Conservation (phyloP, 2,888 invertebrate genomes). For the Drosophila kanekoi region DNA sequence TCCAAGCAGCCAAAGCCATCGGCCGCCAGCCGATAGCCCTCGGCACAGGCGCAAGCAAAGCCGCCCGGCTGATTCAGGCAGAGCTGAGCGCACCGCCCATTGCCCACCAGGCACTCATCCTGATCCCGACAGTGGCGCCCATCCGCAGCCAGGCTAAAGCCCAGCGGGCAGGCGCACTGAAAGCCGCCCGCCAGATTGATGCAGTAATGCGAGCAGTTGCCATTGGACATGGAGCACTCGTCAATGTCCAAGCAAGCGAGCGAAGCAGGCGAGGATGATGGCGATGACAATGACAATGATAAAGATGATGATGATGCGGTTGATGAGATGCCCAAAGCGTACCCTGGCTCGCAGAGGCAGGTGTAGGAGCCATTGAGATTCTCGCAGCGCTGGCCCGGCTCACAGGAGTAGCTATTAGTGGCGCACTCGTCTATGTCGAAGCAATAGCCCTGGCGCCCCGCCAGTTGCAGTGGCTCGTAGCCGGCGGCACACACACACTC, state of each 20-base stretch:
- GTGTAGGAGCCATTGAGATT: constrained; percentile 84
- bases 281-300: constrained; percentile 28
- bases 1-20: constrained; percentile 85
- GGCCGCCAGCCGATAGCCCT: constrained; percentile 83
- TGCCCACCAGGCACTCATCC: constrained; percentile 85
- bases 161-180: constrained; percentile 86
- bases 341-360: constrained; percentile 85
- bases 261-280: constrained; percentile 45
- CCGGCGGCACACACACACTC: constrained; percentile 86
- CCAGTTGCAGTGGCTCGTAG: constrained; percentile 72
- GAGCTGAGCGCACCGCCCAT: constrained; percentile 88
- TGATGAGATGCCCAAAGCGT: constrained; percentile 82
- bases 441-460: constrained; percentile 82
- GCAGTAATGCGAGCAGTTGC: constrained; percentile 88
- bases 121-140: constrained; percentile 2
- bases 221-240: constrained; percentile 86
- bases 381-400: constrained; percentile 75
- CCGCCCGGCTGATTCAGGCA: constrained; percentile 86
- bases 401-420: constrained; percentile 76
- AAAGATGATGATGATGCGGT: constrained; percentile 13
- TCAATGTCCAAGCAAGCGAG: constrained; percentile 85
- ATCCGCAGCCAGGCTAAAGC: constrained; percentile 76
- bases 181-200: constrained; percentile 86
- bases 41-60: constrained; percentile 86
- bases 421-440: constrained; percentile 86